Evolutionary conservation across 2,797 vertebrate species (phyloP), one percentile per base, ranked within the genome.

Genomic region (Potorous gilbertii): DNA sequence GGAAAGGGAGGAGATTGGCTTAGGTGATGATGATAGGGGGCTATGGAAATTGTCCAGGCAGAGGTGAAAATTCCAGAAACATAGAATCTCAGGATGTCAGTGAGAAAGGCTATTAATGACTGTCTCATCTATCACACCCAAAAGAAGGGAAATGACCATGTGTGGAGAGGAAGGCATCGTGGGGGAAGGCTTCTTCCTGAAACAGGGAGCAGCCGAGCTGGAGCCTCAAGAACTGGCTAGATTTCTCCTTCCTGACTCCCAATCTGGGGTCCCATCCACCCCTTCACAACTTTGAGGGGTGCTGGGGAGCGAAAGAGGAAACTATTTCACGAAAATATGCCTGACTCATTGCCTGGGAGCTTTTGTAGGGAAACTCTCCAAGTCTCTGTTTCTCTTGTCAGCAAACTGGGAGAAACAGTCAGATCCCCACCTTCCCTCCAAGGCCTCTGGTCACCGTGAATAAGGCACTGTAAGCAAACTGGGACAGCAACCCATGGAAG

Each of bases 291-390:
- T 18, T 21, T 40, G 18, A 81, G 66, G 66, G 28, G n/a, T 81
- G 18, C 97, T 94, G 95, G 96, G 97, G 96, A 97, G 81, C 95
- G 96, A 96, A 97, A 97, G 95, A 98, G 97, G 98, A 97, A 98
- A 98, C 90, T 31, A 50, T 96, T 95, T 92, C 97, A 93, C 94
- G 93, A 93, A 87, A 95, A 90, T 95, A 11, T 55, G 11, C 54
- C 62, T 98, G 98, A 97, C 94, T 98, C 97, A 97, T 87, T 40
- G 93, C 94, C 87, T 97, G 94, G 57, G 74, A 97, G 96, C 93
- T n/a, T 31, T 92, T 52, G 28, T 94, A 90, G 93, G 81, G 94
- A 93, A 89, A 93, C 40, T 66, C 94, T 97, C 96, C 91, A 92
- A 97, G 62, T 59, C 96, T 95, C 89, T 29, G 52, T 90, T 90